Conservation (phyloP, 2,113 vertebrate genomes). For the Speoplatyrhinus poulsoni region DNA sequence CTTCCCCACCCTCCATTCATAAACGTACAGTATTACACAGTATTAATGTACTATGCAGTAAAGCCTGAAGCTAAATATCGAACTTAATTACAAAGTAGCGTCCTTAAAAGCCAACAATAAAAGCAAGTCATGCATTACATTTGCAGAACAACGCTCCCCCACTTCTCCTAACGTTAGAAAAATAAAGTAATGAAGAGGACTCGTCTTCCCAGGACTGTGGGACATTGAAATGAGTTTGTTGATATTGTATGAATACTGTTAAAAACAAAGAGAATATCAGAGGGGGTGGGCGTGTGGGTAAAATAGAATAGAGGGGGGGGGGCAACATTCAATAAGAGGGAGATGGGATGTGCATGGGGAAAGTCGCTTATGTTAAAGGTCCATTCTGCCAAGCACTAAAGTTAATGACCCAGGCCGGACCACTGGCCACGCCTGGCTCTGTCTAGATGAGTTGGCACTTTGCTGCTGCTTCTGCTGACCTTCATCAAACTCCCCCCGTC, state of each 20-base stretch:
- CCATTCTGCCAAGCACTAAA: conserved; percentile 61
- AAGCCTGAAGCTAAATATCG: too few relatives aligned
- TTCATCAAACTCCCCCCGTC: conserved; percentile 31
- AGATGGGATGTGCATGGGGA: conserved; percentile 11
- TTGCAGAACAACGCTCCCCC: too few relatives aligned
- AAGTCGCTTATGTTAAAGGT: conserved; percentile 18
- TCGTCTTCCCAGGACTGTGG: conserved; percentile 40
- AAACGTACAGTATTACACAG: background rate
- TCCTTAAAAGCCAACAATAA: too few relatives aligned
- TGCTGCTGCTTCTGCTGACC: conserved; percentile 41
- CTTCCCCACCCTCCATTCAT: background rate
- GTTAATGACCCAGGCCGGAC: conserved; percentile 62
- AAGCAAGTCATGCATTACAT: too few relatives aligned
- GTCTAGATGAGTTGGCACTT: conserved; percentile 53
- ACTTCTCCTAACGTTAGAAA: too few relatives aligned
- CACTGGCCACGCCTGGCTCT: conserved; percentile 9
- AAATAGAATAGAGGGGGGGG: background rate
- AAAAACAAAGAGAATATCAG: conserved; percentile 14
- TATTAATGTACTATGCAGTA: background rate
- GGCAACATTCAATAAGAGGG: conserved; percentile 13
- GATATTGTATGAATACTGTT: conserved; percentile 48
- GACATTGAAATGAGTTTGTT: conserved; percentile 53
- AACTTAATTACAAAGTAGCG: too few relatives aligned
- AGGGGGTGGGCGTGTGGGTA: background rate
- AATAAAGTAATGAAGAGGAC: conserved; percentile 11